Conservation (phyloP, 2,113 vertebrate genomes). For the Cryptomyrus ogoouensis region DNA sequence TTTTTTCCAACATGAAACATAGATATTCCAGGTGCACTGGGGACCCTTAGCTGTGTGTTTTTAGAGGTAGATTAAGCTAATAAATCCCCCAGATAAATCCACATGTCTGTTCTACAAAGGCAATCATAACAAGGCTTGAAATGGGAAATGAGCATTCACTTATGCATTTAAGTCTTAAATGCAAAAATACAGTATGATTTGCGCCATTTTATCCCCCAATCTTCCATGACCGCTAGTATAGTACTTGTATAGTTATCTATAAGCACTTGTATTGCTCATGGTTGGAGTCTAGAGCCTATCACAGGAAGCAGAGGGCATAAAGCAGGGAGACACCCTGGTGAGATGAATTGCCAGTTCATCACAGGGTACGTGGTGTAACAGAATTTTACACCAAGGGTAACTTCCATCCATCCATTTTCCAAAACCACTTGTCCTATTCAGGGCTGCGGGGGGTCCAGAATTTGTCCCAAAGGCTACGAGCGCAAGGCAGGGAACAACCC, state of each 20-base stretch:
- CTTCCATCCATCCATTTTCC: not conserved
- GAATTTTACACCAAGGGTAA: not conserved
- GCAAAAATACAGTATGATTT: not conserved
- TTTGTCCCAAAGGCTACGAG: too few relatives aligned
- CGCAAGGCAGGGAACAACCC: too few relatives aligned
- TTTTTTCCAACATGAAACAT: not conserved
- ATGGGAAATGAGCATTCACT: not conserved
- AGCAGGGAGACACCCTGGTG: not conserved
- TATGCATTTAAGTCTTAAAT: not conserved
- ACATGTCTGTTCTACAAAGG: not conserved
- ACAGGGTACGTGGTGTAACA: not conserved
- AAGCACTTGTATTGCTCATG: not conserved
- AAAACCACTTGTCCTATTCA: too few relatives aligned
- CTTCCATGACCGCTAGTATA: not conserved
- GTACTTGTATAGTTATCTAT: not conserved
- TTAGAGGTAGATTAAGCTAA: not conserved
- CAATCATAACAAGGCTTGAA: not conserved
- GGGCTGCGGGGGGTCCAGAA: too few relatives aligned
- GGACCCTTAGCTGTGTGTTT: not conserved
- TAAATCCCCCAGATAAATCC: not conserved
- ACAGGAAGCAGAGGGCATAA: not conserved
- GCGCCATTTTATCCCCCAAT: not conserved
- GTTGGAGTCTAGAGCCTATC: not conserved
- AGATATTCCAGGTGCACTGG: not conserved
- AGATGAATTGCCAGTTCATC: not conserved